Percentiles rank a stretch among this genome's conserved stretches.
Evolutionary conservation across 2,888 invertebrate genomes (phyloP).

Genomic region (Drepanosiphum platanoidis): DNA sequence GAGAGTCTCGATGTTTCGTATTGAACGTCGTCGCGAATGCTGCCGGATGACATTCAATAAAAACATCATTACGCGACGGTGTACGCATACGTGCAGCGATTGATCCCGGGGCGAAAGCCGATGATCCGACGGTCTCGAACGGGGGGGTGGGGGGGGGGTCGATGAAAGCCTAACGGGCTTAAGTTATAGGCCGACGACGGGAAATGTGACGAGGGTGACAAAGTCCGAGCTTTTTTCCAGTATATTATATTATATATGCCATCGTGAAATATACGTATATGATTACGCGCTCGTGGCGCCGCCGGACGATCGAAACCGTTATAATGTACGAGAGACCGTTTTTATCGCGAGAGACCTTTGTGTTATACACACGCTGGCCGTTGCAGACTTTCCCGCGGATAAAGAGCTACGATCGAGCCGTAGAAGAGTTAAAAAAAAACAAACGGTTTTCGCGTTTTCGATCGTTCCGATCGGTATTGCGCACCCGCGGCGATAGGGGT

Average conservation of each 20-base stretch:
- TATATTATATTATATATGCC: background rate
- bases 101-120: conserved; percentile 21
- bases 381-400: too few relatives aligned
- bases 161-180: conserved; percentile 31
- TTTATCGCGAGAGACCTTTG: too few relatives aligned
- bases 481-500: too few relatives aligned
- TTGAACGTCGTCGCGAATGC: too few relatives aligned
- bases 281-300: background rate
- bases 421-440: too few relatives aligned
- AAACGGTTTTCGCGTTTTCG: too few relatives aligned
- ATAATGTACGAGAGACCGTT: too few relatives aligned
- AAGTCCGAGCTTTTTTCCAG: background rate
- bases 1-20: background rate
- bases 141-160: background rate
- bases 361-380: too few relatives aligned
- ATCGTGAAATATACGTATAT: background rate
- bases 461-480: too few relatives aligned
- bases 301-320: too few relatives aligned
- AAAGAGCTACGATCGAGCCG: too few relatives aligned
- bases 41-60: conserved; percentile 33
- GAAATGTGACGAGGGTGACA: background rate
- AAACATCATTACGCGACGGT: conserved; percentile 8
- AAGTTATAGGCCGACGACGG: conserved; percentile 12
- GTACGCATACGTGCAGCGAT: background rate
- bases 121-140: background rate